Percentiles rank a stretch among this genome's conserved stretches.
Evolutionary conservation across 2,113 vertebrate genomes (phyloP).

Genomic region (Pseudopodoces humilis): DNA sequence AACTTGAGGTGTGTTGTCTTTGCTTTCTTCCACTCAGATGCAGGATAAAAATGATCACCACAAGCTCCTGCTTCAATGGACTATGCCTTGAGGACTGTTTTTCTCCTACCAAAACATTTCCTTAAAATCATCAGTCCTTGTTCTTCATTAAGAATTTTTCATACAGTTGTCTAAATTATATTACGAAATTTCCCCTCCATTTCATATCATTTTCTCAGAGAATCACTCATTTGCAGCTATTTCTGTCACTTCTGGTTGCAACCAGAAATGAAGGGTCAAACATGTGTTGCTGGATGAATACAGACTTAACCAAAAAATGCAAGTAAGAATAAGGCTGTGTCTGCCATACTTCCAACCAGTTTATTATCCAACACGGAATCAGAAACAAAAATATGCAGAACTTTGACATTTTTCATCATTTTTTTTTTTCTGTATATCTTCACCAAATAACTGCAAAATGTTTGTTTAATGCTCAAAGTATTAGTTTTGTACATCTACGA

Average conservation of each 20-base stretch:
- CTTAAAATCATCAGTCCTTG: not conserved
- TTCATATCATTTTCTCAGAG: not conserved
- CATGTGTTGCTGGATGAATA: not conserved
- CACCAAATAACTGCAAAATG: not conserved
- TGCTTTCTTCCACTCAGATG: not conserved
- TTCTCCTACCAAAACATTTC: not conserved
- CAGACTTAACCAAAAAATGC: not conserved
- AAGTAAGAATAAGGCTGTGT: not conserved
- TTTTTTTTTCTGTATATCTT: not conserved
- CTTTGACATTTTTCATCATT: not conserved
- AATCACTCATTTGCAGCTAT: not conserved
- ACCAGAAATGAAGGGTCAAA: not conserved
- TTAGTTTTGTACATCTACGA: not conserved
- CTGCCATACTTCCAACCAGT: not conserved
- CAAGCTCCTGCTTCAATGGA: not conserved
- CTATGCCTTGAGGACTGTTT: not conserved
- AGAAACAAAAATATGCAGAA: not conserved
- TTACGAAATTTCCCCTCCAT: not conserved
- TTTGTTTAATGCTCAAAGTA: not conserved
- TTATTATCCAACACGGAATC: not conserved
- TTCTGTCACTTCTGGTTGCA: not conserved
- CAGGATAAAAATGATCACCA: not conserved
- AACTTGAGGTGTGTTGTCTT: not conserved
- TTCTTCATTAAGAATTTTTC: not conserved
- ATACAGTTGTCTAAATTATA: not conserved